Evolutionary conservation across 92 coral and sea anemone genomes (phyloP).

Genomic region (Phenganax marumi): DNA sequence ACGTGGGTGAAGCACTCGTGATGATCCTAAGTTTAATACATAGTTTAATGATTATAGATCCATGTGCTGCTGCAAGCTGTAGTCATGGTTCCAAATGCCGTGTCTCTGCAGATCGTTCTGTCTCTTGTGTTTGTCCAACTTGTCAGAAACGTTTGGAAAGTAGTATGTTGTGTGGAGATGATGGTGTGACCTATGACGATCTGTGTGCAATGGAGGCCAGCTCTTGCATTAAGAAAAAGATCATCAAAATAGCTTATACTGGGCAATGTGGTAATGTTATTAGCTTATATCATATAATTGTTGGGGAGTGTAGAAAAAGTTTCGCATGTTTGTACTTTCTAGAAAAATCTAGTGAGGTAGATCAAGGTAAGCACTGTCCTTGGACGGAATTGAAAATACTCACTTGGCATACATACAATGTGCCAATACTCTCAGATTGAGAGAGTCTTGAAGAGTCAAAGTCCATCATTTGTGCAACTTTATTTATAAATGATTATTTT

Average conservation of each 20-base stretch:
- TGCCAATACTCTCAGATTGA: too few species aligned
- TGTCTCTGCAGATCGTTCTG: slow-evolving; percentile 38
- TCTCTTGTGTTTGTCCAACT: slow-evolving; percentile 59
- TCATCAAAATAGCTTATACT: slow-evolving; percentile 50
- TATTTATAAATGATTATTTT: background rate
- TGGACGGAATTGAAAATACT: too few species aligned
- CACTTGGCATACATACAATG: too few species aligned
- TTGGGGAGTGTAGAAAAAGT: background rate
- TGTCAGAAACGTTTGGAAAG: slow-evolving; percentile 50
- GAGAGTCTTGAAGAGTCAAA: too few species aligned
- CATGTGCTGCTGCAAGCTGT: slow-evolving; percentile 74
- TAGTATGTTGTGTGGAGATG: slow-evolving; percentile 75
- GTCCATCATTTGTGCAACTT: background rate
- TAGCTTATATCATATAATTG: background rate
- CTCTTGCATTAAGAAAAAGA: slow-evolving; percentile 61
- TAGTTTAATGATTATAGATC: slow-evolving; percentile 50
- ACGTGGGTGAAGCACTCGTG: too few species aligned
- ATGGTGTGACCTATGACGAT: slow-evolving; percentile 77
- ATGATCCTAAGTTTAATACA: too few species aligned
- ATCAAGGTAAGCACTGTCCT: too few species aligned
- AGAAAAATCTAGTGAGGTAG: background rate
- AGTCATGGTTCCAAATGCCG: slow-evolving; percentile 60
- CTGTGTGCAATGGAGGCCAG: slow-evolving; percentile 68
- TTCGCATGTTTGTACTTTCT: background rate
- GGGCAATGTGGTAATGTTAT: slow-evolving; percentile 82